Evolutionary conservation across 2,888 invertebrate genomes (phyloP).

Genomic region (Pocota personata): DNA sequence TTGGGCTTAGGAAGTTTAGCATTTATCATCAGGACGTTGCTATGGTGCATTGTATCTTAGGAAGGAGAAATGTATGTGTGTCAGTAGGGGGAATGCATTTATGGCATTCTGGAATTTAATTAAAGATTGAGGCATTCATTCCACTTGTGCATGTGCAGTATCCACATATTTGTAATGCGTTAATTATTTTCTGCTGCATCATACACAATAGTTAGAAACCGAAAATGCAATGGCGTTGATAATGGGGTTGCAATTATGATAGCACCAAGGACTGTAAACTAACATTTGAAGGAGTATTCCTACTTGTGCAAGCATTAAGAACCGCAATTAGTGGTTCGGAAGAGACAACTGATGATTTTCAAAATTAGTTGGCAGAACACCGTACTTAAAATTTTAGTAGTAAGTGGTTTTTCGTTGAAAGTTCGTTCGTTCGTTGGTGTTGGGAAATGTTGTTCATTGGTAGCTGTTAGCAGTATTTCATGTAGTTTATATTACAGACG

Average conservation of each 20-base stretch:
- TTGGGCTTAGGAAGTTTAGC: not conserved
- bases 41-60: not conserved
- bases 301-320: not conserved
- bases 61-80: not conserved
- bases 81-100: constrained; percentile 17
- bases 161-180: constrained; percentile 27
- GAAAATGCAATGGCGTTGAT: constrained; percentile 22
- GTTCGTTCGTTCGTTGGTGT: too few species aligned
- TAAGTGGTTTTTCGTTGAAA: not conserved
- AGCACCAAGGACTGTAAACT: not conserved
- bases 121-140: constrained; percentile 44
- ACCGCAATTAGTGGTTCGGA: not conserved
- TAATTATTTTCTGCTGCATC: constrained; percentile 40
- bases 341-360: not conserved
- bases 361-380: not conserved
- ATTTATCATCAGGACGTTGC: constrained; percentile 15
- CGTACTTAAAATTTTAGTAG: not conserved
- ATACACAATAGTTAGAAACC: constrained; percentile 11
- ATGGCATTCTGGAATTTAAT: constrained; percentile 60
- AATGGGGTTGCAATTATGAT: not conserved
- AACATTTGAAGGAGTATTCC: not conserved
- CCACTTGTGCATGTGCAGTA: constrained; percentile 17
- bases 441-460: too few species aligned
- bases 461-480: too few species aligned
- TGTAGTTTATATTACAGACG: too few species aligned